These are phyloP conservation scores for Philereme vetulata DNA, from an alignment of 2,888 invertebrate genomes.

Conservation along the genomic window DNA sequence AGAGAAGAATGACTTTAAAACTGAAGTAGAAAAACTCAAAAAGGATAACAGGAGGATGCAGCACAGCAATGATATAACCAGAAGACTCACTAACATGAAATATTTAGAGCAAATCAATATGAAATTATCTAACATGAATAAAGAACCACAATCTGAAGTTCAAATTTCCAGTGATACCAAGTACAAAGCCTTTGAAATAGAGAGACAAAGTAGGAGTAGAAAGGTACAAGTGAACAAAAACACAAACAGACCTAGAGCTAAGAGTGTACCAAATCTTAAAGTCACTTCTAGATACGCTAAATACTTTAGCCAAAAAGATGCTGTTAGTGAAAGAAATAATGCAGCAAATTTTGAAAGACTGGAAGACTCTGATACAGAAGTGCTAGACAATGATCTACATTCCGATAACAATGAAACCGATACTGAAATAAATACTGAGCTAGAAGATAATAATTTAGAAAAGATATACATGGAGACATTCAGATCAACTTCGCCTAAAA, in stretches of 20 bases:
- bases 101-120: constrained; percentile 90
- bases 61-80: constrained; percentile 82
- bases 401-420: constrained; percentile 47
- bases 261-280: constrained; percentile 80
- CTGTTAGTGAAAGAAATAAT: constrained; percentile 59
- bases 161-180: constrained; percentile 58
- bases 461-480: constrained; percentile 71
- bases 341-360: constrained; percentile 43
- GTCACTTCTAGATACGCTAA: constrained; percentile 78
- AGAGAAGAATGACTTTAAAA: constrained; percentile 86
- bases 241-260: constrained; percentile 63
- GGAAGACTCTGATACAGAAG: constrained; percentile 44
- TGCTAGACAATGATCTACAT: constrained; percentile 39
- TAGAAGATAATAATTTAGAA: constrained; percentile 68
- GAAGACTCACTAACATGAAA: constrained; percentile 86
- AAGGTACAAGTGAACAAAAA: constrained; percentile 47
- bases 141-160: constrained; percentile 59
- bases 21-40: constrained; percentile 87
- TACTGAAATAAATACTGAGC: constrained; percentile 45
- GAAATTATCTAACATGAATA: constrained; percentile 64
- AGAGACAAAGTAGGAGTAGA: constrained; percentile 64
- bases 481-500: constrained; percentile 56
- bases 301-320: constrained; percentile 77
- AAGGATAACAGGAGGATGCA: constrained; percentile 86
- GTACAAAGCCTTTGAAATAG: constrained; percentile 74